Evolutionary conservation across 2,113 vertebrate species (phyloP), one percentile per base, ranked within the genome.

Genomic region (Colossoma macropomum): DNA sequence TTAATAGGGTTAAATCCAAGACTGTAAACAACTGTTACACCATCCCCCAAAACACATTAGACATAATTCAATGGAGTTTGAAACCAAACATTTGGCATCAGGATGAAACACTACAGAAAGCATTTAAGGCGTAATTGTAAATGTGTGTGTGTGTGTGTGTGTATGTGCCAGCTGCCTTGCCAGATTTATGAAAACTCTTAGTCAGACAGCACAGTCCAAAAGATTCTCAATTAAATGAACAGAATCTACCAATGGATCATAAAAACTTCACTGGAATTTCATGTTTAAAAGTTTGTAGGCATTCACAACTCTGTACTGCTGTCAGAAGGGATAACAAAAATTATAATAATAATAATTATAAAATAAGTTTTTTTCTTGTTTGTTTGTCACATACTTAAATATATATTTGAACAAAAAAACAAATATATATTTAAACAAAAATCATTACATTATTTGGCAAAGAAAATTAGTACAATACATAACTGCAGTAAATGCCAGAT

Each of bases 101-200:
- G 30, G 28, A 66, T 32, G 16, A 32, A 66, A 19, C 3, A 11
- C 23, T 9, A 68, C 30, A 68, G 12, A 17, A 12, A 16, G 68
- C 12, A 25, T 71, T 34, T 71, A 11, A 71, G 45, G 41, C 25
- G 68, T 12, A 71, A 23, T 32, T 34, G 10, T 38, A 38, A 69
- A 69, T 23, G 16, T 68, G 28, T 68, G 28, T 38, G 25, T 34
- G 32, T 34, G 65, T 68, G 30, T 68, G 30, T 41, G 32, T 19
- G 65, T 68, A 11, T 65, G 27, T 65, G 21, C 19, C 23, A 70
- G 23, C 21, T 70, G 19, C 68, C 56, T 70, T 70, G 34, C 34
- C 23, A 70, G 68, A 70, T 70, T 70, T 41, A 38, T 41, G 9
- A 70, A 12, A 12, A 41, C 68, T 70, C n/a, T n/a, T n/a, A 70